Conservation (phyloP, 2,797 vertebrate genomes). For the Protosalanx chinensis region DNA sequence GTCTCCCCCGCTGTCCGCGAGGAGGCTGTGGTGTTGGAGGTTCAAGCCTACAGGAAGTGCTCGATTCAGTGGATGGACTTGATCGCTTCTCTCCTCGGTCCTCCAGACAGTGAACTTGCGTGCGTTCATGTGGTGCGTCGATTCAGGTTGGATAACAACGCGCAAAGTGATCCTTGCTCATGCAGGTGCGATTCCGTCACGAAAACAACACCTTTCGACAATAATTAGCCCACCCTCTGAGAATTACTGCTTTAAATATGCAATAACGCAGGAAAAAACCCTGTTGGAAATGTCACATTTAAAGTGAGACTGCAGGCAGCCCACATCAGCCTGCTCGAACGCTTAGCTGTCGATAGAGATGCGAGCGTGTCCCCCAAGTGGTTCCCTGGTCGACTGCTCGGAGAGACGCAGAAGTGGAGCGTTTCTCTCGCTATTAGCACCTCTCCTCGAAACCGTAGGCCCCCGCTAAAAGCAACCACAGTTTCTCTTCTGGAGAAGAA, state of each 20-base stretch:
- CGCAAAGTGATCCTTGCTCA: too few relatives aligned
- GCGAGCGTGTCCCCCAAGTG: conserved; percentile 4
- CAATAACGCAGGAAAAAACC: not conserved
- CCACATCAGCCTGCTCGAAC: not conserved
- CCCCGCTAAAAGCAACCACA: conserved; percentile 44
- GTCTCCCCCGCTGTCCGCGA: conserved; percentile 38
- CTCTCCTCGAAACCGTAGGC: conserved; percentile 41
- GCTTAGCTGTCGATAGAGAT: conserved; percentile 2
- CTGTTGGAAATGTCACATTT: not conserved
- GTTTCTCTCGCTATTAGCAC: conserved; percentile 36
- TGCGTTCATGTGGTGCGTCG: conserved; percentile 6
- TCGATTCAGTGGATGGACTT: conserved; percentile 53
- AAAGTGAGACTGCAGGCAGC: not conserved
- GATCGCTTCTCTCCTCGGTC: conserved; percentile 51
- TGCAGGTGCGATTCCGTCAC: too few relatives aligned
- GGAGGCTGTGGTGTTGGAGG: not conserved
- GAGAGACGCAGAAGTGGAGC: not conserved
- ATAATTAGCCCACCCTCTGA: too few relatives aligned
- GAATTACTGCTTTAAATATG: too few relatives aligned
- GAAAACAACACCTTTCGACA: too few relatives aligned
- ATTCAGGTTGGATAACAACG: too few relatives aligned
- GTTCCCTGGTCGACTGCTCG: conserved; percentile 1
- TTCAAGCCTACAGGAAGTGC: conserved; percentile 38
- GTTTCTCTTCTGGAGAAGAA: conserved; percentile 24
- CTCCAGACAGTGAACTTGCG: conserved; percentile 49